Conservation (phyloP, 2,888 invertebrate genomes). For the Caenorhabditis zanzibari region DNA sequence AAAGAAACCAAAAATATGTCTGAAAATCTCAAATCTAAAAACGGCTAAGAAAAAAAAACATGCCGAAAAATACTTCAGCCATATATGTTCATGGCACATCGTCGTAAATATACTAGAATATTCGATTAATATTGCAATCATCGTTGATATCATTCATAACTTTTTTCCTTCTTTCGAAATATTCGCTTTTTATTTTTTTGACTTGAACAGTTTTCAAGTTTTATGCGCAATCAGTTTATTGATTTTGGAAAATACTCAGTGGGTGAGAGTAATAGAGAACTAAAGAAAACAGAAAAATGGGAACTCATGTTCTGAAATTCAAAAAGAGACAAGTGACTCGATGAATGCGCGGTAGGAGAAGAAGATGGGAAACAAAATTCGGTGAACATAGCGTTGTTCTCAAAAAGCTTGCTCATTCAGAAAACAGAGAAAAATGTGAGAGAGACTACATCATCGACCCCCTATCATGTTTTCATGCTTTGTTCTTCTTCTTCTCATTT, state of each 20-base stretch:
- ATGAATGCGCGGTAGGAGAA: slow-evolving; percentile 22
- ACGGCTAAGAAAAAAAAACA: background rate
- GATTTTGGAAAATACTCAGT: background rate
- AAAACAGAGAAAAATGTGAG: slow-evolving; percentile 6
- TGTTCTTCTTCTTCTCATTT: slow-evolving; percentile 47
- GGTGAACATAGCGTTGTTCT: slow-evolving; percentile 13
- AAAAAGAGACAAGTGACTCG: slow-evolving; percentile 1
- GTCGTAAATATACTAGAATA: slow-evolving; percentile 61
- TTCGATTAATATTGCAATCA: slow-evolving; percentile 65
- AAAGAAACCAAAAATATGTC: background rate
- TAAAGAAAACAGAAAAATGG: background rate
- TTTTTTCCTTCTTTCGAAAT: background rate
- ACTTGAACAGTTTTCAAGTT: too few relatives aligned
- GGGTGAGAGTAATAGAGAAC: background rate
- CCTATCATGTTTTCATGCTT: slow-evolving; percentile 52
- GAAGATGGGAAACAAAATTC: too few relatives aligned
- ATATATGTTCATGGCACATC: slow-evolving; percentile 7
- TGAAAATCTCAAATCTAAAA: slow-evolving; percentile 17
- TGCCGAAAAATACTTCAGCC: slow-evolving; percentile 15
- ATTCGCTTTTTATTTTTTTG: slow-evolving; percentile 2
- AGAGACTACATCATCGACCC: slow-evolving; percentile 52
- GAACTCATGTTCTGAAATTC: background rate
- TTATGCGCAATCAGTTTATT: too few relatives aligned
- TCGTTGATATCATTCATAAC: slow-evolving; percentile 55
- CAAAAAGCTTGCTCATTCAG: slow-evolving; percentile 14